Evolutionary conservation across 2,113 vertebrate genomes (phyloP), one percentile per base, ranked within the genome.

Genomic region (Emydura subglobosa): DNA sequence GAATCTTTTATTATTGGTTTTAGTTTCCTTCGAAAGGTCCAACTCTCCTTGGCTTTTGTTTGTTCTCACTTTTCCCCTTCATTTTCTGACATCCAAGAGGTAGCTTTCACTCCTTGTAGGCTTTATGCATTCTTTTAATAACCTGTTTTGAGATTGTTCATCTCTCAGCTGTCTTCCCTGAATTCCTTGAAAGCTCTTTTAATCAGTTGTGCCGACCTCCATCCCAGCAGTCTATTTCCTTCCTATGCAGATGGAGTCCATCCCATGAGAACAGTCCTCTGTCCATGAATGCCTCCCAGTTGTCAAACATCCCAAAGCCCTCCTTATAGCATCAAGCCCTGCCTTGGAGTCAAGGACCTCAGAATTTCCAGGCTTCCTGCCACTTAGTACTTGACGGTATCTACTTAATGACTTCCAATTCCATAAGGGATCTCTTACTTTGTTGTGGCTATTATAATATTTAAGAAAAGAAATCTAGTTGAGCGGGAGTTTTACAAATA

Each of bases 401-500:
- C 90, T 82, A 96, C 95, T 94, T 92, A 96, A 92, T 90, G 53
- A 92, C 17, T 89, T 95, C 11, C 51, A 91, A 31, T 93, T 79
- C 68, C 50, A 86, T 79, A 82, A 95, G 25, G 5, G 14, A 79
- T 88, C 57, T 94, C 83, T 94, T 51, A 34, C 44, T n/a, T 50
- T 89, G 61, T 61, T 85, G 78, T 65, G 12, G 86, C 51, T 84
- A 85, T 83, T 34, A 80, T 1, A 49, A 53, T 61, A 17, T 19
- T 94, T 92, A 25, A 54, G 68, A 87, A 95, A 74, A 8, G 65
- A 3, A 7, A 39, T 87, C 10, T 68, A 80, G 82, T 49, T 89
- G 74, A 94, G 88, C 10, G 57, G 12, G 47, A 83, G 39, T 81
- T 94, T 95, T 91, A 55, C 80, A 96, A 14, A 11, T 49, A 74